A percentile compares a stretch with the other conserved stretches of the same genome.
These are phyloP conservation scores for Gryllus bimaculatus DNA, from an alignment of 1,140 invertebrate species.

Conservation along the genomic window DNA sequence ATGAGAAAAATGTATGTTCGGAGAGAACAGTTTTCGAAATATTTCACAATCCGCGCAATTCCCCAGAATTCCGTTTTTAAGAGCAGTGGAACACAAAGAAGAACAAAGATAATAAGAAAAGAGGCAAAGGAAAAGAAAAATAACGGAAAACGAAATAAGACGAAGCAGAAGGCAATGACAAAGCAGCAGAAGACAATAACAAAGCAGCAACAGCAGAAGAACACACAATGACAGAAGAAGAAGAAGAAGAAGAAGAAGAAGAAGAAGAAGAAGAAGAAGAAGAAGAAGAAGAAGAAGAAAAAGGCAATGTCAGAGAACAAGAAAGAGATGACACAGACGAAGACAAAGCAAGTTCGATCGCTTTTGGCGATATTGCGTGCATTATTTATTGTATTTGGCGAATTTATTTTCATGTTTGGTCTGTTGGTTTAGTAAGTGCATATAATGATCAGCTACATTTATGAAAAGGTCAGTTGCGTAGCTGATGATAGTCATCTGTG, in stretches of 20 bases:
- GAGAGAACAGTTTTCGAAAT: too few relatives aligned
- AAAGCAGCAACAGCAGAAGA: neutral
- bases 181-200: neutral
- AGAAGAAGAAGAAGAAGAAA: neutral
- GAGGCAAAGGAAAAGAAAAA: neutral
- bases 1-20: too few relatives aligned
- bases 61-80: too few relatives aligned
- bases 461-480: too few relatives aligned
- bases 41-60: too few relatives aligned
- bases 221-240: constrained; percentile 8
- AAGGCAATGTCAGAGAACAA: constrained; percentile 18
- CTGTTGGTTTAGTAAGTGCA: too few relatives aligned
- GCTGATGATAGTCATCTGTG: too few relatives aligned
- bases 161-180: neutral
- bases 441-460: too few relatives aligned
- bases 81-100: constrained; percentile 23
- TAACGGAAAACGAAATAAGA: neutral
- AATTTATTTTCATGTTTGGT: too few relatives aligned
- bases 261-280: constrained; percentile 16
- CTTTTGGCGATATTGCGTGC: neutral
- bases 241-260: constrained; percentile 14
- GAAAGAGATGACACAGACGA: neutral
- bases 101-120: neutral
- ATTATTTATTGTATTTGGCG: too few relatives aligned
- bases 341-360: neutral